Percentiles rank a stretch among this genome's conserved stretches.
Conservation (phyloP, 92 coral and sea anemone species). For the Epizoanthus fatuus region DNA sequence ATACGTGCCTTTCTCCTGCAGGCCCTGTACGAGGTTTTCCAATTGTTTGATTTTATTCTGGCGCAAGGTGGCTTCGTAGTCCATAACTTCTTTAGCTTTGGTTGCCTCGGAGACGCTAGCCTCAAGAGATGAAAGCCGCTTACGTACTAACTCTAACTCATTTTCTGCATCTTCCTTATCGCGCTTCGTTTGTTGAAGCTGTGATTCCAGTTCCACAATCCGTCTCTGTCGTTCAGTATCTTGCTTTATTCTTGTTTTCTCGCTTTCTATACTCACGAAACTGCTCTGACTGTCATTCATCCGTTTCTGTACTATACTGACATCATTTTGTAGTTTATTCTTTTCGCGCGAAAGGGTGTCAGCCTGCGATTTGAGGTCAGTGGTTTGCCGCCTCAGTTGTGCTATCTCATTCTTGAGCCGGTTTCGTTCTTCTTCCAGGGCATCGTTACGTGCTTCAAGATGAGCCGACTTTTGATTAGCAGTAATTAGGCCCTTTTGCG, state of each 20-base stretch:
- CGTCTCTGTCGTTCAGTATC: conserved; percentile 80
- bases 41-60: conserved; percentile 87
- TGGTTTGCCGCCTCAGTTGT: conserved; percentile 79
- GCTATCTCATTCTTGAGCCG: conserved; percentile 84
- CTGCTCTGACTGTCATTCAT: conserved; percentile 69
- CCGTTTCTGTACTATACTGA: conserved; percentile 71
- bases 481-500: conserved; percentile 84
- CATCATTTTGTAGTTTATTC: conserved; percentile 83
- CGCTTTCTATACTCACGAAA: conserved; percentile 55
- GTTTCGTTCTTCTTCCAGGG: conserved; percentile 87
- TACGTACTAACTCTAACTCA: conserved; percentile 82
- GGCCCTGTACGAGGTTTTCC: conserved; percentile 86
- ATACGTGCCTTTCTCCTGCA: conserved; percentile 90
- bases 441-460: conserved; percentile 83
- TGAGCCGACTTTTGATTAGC: conserved; percentile 83
- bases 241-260: conserved; percentile 73
- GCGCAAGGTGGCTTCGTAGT: conserved; percentile 85
- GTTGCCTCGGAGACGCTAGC: conserved; percentile 79
- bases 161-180: conserved; percentile 89
- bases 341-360: conserved; percentile 93
- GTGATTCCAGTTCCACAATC: conserved; percentile 86
- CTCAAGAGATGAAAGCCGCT: conserved; percentile 82
- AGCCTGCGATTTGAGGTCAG: conserved; percentile 87
- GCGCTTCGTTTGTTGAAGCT: conserved; percentile 78
- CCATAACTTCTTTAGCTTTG: conserved; percentile 84